A percentile compares a stretch with the other conserved stretches of the same genome.
Conservation (phyloP, 2,797 vertebrate genomes). For the Bradypodion ventrale region DNA sequence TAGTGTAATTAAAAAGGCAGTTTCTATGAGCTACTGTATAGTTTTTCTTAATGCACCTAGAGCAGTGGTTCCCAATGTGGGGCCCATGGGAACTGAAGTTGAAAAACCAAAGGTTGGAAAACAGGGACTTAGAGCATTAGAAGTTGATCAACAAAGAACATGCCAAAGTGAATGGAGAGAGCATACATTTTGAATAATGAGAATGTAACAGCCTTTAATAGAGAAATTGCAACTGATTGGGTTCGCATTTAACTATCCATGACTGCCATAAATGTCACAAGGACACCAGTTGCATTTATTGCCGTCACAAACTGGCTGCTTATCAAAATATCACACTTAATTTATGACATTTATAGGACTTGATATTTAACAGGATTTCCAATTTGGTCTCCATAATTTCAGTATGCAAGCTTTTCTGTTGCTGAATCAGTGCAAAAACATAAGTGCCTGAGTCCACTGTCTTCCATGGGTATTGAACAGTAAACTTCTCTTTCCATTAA, state of each 20-base stretch:
- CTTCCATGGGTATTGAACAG: background rate
- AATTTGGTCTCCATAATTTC: background rate
- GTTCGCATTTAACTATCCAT: background rate
- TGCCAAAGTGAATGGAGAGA: background rate
- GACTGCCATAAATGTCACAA: slow-evolving; percentile 1
- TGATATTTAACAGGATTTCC: background rate
- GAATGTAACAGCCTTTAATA: background rate
- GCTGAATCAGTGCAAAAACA: background rate
- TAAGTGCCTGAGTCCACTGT: background rate
- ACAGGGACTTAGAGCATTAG: too few species aligned
- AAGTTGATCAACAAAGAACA: background rate
- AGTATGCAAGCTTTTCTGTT: background rate
- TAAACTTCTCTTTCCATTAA: background rate
- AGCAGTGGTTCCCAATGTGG: too few species aligned
- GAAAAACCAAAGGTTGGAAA: too few species aligned
- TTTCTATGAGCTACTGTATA: background rate
- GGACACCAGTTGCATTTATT: background rate
- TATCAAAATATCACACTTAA: slow-evolving; percentile 11
- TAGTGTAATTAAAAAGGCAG: background rate
- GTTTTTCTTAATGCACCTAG: background rate
- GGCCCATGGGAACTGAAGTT: too few species aligned
- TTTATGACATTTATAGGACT: background rate
- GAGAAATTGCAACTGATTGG: background rate
- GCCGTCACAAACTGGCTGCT: background rate
- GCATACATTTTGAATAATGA: background rate